Conservation (phyloP, 2,113 vertebrate species). For the Sinocyclocheilus maitianheensis region DNA sequence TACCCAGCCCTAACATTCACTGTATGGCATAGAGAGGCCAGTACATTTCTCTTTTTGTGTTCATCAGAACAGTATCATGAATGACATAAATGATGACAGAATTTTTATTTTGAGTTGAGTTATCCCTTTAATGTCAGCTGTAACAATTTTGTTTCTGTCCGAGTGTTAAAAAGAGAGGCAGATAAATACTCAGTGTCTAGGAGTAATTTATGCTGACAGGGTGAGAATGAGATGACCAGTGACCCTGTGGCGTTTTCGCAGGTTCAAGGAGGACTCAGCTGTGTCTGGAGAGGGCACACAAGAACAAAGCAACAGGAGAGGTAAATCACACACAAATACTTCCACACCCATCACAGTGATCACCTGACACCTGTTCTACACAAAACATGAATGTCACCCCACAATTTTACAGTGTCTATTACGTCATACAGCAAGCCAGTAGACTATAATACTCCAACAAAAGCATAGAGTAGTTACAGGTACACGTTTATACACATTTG, state of each 20-base stretch:
- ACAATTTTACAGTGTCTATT: neutral
- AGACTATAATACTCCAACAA: neutral
- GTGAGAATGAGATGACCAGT: conserved; percentile 33
- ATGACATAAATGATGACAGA: neutral
- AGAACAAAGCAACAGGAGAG: conserved; percentile 71
- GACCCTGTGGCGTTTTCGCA: conserved; percentile 64
- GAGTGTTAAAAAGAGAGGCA: neutral
- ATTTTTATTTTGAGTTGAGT: neutral
- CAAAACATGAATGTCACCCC: neutral
- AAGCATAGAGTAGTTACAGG: neutral
- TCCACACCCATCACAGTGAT: neutral
- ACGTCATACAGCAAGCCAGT: neutral
- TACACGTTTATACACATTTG: neutral
- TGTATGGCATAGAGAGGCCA: neutral
- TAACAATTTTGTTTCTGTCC: neutral
- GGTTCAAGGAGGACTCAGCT: conserved; percentile 84
- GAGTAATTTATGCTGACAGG: conserved; percentile 37
- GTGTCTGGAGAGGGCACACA: conserved; percentile 59
- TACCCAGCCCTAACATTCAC: neutral
- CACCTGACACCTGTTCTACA: neutral
- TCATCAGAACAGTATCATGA: neutral
- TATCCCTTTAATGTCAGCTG: neutral
- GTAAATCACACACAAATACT: conserved; percentile 62
- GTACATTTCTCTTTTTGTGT: neutral
- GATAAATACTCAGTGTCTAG: neutral